phyloP scores from a whole-genome alignment of 2,888 invertebrate genomes.

The Sinhomidia bicolor region DNA sequence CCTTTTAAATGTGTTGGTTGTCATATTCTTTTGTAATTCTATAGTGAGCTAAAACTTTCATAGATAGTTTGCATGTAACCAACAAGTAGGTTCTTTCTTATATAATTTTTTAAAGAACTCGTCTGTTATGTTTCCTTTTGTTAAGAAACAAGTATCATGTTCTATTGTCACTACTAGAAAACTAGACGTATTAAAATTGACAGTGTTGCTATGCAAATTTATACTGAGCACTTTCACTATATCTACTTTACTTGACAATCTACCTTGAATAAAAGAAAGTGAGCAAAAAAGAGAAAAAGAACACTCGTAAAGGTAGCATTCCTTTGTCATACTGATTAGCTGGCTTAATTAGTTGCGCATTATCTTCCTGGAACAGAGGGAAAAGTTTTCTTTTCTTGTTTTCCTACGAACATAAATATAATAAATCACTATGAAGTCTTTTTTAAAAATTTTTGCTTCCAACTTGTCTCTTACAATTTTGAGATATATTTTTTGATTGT shows the following conservation, averaged over 20 bases:
- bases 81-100: too few relatives aligned
- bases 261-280: too few relatives aligned
- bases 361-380: slow-evolving; percentile 19
- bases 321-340: slow-evolving; percentile 52
- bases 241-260: too few relatives aligned
- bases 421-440: slow-evolving; percentile 50
- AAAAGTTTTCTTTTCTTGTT: slow-evolving; percentile 40
- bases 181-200: neutral
- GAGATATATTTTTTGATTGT: neutral
- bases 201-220: neutral
- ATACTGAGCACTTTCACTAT: neutral
- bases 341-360: slow-evolving; percentile 55
- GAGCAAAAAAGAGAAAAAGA: neutral
- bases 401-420: slow-evolving; percentile 22
- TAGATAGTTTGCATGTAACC: too few relatives aligned
- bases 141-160: neutral
- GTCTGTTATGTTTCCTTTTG: neutral
- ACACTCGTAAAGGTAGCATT: slow-evolving; percentile 8
- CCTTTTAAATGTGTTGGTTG: too few relatives aligned
- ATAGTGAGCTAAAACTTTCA: too few relatives aligned
- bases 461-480: slow-evolving; percentile 5
- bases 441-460: neutral
- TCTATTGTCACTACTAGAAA: neutral
- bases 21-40: too few relatives aligned
- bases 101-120: too few relatives aligned